Base-by-base conservation (phyloP, 2,888 invertebrate species). In the Trypoxylon attenuatum region DNA sequence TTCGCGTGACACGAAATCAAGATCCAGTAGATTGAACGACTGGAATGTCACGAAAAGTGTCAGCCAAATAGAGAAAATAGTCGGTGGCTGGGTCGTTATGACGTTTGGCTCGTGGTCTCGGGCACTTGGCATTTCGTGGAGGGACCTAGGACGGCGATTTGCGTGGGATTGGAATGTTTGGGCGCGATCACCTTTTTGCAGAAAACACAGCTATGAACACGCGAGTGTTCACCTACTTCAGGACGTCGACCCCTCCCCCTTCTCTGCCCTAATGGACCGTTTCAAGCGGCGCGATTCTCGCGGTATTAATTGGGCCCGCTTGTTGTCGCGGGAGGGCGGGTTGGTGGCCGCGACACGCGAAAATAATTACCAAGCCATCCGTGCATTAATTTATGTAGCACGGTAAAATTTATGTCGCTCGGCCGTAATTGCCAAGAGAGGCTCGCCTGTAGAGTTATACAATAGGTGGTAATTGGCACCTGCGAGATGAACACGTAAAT, bases 101-200 rank as follows among this genome's bases (percentile, higher is more conserved):
- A 42, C 46, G 60, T 66, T 60, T 52, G 54, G 41, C 58, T n/a
- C 53, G 60, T 53, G 53, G 42, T 29, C 38, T 47, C 43, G 46
- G 65, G 63, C 64, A 69, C 58, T 64, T 71, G 69, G 55, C 58
- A 64, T 73, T 77, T 76, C 71, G 63, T 57, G 51, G 60, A 61
- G 69, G 68, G 68, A 73, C 74, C 71, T 73, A 61, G 71, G 76
- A 77, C 71, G 50, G 71, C 65, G 62, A 75, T 75, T 80, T 69
- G 81, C 82, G 81, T 81, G 77, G 81, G 81, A 71, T 82, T 74
- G 80, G 81, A 82, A 82, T 82, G 79, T 73, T 70, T 74, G 77
- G 76, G 76, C 71, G 77, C 81, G 79, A 81, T 81, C 82, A 73
- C 69, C 58, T 77, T 79, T 33, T 79, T 73, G 45, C 65, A 69